These are phyloP conservation scores for Siphamia tubifer DNA, from an alignment of 2,113 vertebrate species.

Conservation along the genomic window DNA sequence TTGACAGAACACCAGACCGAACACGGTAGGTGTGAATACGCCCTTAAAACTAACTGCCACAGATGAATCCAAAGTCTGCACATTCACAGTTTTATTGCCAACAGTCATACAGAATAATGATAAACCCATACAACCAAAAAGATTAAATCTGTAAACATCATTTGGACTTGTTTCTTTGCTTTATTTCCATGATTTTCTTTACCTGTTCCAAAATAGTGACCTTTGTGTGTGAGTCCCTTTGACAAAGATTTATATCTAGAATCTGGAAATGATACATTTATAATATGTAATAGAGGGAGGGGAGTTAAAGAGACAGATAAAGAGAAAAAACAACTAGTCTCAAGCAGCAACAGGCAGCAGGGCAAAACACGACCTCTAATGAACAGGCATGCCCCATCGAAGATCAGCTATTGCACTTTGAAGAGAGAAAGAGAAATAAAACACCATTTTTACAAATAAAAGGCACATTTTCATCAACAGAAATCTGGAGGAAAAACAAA, in stretches of 20 bases:
- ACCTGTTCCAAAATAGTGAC: conserved; percentile 72
- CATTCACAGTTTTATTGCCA: conserved; percentile 83
- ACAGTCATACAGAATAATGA: conserved; percentile 77
- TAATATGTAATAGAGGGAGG: conserved; percentile 65
- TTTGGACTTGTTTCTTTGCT: conserved; percentile 75
- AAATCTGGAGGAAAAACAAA: too few relatives aligned
- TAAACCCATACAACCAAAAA: conserved; percentile 76
- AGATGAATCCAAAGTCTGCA: conserved; percentile 41
- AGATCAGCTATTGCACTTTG: conserved; percentile 71
- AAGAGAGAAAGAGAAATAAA: conserved; percentile 43
- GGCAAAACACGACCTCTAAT: conserved; percentile 73
- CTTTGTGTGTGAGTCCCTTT: conserved; percentile 64
- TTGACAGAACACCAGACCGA: too few relatives aligned
- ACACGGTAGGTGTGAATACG: too few relatives aligned
- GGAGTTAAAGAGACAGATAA: conserved; percentile 32
- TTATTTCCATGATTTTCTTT: conserved; percentile 44
- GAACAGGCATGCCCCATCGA: conserved; percentile 74
- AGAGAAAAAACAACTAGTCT: conserved; percentile 56
- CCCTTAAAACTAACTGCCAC: too few relatives aligned
- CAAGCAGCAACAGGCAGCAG: conserved; percentile 78
- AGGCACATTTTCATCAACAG: conserved; percentile 74
- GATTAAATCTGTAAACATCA: conserved; percentile 78
- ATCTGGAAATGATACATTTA: conserved; percentile 71
- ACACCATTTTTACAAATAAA: conserved; percentile 61
- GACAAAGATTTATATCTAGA: conserved; percentile 71